Evolutionary conservation across 2,113 vertebrate genomes (phyloP), one percentile per base, ranked within the genome.

Genomic region (Sprattus sprattus): DNA sequence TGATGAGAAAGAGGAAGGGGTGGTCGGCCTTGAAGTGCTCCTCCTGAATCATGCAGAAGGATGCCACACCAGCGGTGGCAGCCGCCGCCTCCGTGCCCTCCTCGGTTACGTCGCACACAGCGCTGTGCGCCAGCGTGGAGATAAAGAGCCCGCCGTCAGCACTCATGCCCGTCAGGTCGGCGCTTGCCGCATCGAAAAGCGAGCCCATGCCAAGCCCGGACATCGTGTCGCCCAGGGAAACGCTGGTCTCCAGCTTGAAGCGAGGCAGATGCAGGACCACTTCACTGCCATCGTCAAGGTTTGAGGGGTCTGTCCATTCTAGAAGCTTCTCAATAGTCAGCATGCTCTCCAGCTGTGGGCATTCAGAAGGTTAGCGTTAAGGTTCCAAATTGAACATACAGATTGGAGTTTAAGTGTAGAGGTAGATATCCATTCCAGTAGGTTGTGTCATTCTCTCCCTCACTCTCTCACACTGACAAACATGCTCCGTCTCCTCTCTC

Each of bases 51-150:
- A 96, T 93, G 85, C 94, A 93, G 4, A 94, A 91, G 0, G 32
- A 0, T 0, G 82, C 57, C 0, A 97, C 52, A n/a, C 85, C 95
- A 0, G 92, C 97, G 0, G 97, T 98, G 88, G 97, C 97, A 0
- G 96, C 97, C 0, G 97, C 96, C 0, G 98, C 98, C 91, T 99
- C 97, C 0, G 96, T 98, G 22, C 97, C 98, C 86, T 98, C 97
- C 92, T 99, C 98, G 0, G 98, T 99, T 88, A 99, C 97, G 83
- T 99, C 98, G 45, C 96, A 94, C 39, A 97, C 98, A 83, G 96
- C 94, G 90, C 97, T 98, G 92, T 99, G 98, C 52, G 95, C 90
- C 86, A 98, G 91, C 44, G 95, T 91, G 0, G 98, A 99, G 83
- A 99, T 88, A 84, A 92, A 97, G 85, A 99, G 95, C 45, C 95